Conservation (phyloP, 2,797 vertebrate genomes). For the Dromococcyx pavoninus region DNA sequence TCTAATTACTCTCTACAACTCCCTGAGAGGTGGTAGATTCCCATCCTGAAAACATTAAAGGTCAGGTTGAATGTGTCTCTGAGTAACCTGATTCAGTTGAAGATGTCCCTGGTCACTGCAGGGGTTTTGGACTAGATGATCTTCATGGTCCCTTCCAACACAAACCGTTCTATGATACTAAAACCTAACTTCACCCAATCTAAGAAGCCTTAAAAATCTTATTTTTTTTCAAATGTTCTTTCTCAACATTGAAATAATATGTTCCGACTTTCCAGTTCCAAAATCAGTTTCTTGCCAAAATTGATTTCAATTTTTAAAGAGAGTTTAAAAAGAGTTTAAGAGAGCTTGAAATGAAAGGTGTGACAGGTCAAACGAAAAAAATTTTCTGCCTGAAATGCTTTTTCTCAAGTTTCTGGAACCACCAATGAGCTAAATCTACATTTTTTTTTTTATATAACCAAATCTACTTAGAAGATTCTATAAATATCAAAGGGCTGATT, state of each 20-base stretch:
- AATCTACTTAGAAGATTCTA: not conserved
- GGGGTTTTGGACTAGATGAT: no score
- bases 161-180: not conserved
- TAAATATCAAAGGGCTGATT: not conserved
- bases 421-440: not conserved
- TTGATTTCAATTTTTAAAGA: not conserved
- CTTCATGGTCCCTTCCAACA: no score
- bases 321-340: not conserved
- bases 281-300: not conserved
- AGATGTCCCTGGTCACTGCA: no score
- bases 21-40: no score
- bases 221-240: not conserved
- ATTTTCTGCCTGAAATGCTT: not conserved
- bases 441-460: not conserved
- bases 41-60: no score
- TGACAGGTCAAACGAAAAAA: not conserved
- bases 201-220: not conserved
- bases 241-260: not conserved
- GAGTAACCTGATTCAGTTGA: no score
- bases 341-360: not conserved
- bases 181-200: rapidly evolving
- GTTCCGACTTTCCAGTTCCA: not conserved
- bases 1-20: no score
- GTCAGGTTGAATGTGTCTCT: no score
- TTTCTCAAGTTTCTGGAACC: not conserved